phyloP scores from a whole-genome alignment of 2,113 vertebrate species.

The Suricata suricatta region DNA sequence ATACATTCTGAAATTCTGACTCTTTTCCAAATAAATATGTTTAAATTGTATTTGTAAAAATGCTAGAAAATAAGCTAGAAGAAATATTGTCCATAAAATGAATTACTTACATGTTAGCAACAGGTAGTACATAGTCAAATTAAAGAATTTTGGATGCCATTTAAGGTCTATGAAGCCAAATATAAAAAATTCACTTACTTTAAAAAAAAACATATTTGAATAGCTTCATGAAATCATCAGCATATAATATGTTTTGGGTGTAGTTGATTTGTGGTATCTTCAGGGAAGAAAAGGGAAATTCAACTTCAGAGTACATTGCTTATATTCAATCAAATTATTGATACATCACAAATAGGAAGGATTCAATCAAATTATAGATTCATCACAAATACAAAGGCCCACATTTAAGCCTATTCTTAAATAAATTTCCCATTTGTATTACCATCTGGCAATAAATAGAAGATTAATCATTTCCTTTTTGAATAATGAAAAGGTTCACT shows the following conservation, averaged over 20 bases:
- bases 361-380: background rate
- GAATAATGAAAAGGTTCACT: constrained; percentile 59
- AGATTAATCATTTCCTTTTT: constrained; percentile 68
- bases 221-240: background rate
- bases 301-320: background rate
- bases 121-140: background rate
- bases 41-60: constrained; percentile 22
- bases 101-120: background rate
- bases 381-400: background rate
- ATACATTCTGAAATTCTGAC: background rate
- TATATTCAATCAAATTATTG: background rate
- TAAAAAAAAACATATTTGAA: constrained; percentile 6
- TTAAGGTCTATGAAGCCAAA: constrained; percentile 3
- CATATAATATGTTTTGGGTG: background rate
- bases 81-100: background rate
- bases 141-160: background rate
- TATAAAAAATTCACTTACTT: background rate
- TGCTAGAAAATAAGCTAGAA: background rate
- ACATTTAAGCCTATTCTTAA: constrained; percentile 9
- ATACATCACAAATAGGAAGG: background rate
- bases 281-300: background rate
- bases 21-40: constrained; percentile 25
- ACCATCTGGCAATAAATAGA: constrained; percentile 38
- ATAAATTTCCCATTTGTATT: constrained; percentile 48
- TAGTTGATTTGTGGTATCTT: constrained; percentile 13